A percentile compares a stretch with the other conserved stretches of the same genome.
Evolutionary conservation across 1,140 invertebrate genomes (phyloP).

Genomic region (Tetramorium simillimum): DNA sequence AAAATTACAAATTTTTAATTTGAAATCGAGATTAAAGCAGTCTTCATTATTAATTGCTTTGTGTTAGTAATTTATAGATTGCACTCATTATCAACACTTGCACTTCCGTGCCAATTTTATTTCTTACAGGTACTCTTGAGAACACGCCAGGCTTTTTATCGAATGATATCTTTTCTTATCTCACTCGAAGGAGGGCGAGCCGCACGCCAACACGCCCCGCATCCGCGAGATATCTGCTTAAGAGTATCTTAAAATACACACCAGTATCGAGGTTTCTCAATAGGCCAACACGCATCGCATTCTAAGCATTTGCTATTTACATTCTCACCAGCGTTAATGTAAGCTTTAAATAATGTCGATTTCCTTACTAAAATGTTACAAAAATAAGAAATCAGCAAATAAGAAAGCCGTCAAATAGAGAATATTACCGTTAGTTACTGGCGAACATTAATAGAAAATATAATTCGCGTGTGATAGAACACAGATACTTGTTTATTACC

Average conservation of each 20-base stretch:
- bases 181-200: background rate
- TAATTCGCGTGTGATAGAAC: background rate
- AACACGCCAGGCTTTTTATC: slow-evolving; percentile 25
- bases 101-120: slow-evolving; percentile 2
- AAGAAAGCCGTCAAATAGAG: background rate
- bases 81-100: background rate
- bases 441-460: background rate
- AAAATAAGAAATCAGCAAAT: background rate
- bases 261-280: background rate
- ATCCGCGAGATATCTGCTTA: background rate
- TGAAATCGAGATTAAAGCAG: background rate
- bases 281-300: background rate
- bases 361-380: background rate
- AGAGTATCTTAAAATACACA: slow-evolving; percentile 42
- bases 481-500: background rate
- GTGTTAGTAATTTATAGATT: background rate
- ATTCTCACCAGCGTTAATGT: background rate
- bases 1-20: background rate
- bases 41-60: background rate
- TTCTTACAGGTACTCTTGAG: slow-evolving; percentile 20
- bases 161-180: slow-evolving; percentile 25
- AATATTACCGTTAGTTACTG: background rate
- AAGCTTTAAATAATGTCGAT: background rate
- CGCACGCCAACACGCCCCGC: background rate
- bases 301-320: background rate